phyloP scores from a whole-genome alignment of 2,888 invertebrate genomes.

The Drosophila basisetae region DNA sequence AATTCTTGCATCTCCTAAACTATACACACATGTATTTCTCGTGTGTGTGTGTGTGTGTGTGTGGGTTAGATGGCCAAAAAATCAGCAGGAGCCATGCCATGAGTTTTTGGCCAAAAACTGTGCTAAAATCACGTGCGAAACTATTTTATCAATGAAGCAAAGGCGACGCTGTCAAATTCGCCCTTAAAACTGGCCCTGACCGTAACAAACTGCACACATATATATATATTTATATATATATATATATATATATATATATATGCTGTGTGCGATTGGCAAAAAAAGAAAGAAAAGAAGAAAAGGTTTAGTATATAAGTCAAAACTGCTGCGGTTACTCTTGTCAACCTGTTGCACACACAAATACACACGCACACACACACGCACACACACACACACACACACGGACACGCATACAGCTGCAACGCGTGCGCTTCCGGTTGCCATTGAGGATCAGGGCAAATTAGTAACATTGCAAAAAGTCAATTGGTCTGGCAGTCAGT shows the following conservation, averaged over 20 bases:
- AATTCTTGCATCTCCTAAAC: conserved; percentile 45
- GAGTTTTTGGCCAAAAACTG: conserved; percentile 68
- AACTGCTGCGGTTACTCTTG: conserved; percentile 70
- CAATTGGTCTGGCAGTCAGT: conserved; percentile 63
- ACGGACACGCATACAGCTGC: conserved; percentile 4
- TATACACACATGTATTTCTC: conserved; percentile 4
- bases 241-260: not conserved
- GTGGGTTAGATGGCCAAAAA: conserved; percentile 30
- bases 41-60: conserved; percentile 1
- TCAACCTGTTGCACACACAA: conserved; percentile 73
- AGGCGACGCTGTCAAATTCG: conserved; percentile 25
- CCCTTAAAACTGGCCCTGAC: conserved; percentile 19
- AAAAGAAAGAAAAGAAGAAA: not conserved
- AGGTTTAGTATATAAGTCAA: conserved; percentile 67
- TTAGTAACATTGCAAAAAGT: conserved; percentile 73
- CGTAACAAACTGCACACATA: conserved; percentile 10
- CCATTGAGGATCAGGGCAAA: conserved; percentile 64
- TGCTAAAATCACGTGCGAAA: conserved; percentile 83
- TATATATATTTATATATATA: not conserved
- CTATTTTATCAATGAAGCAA: conserved; percentile 75
- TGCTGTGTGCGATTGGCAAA: conserved; percentile 36
- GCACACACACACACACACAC: conserved; percentile 14
- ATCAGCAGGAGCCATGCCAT: conserved; percentile 66
- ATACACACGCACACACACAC: conserved; percentile 12
- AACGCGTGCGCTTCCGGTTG: conserved; percentile 46